Percentiles rank a stretch among this genome's conserved stretches.
phyloP scores from a whole-genome alignment of 2,113 vertebrate genomes.

The Paedocypris sp. region DNA sequence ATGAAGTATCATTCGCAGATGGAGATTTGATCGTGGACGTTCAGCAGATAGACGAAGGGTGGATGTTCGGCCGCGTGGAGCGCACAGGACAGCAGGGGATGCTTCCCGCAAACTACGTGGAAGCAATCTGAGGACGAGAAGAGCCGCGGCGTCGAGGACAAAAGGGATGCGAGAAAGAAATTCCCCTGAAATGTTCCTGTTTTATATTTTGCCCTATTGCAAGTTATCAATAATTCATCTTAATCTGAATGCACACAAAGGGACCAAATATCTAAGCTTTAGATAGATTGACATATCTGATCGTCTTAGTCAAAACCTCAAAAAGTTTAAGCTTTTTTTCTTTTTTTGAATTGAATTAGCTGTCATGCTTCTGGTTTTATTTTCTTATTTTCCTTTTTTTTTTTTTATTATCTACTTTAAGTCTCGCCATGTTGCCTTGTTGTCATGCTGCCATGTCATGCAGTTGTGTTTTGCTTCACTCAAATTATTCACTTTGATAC shows the following conservation, averaged over 20 bases:
- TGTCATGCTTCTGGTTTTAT: neutral
- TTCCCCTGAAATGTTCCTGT: no score
- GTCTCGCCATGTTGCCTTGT: no score
- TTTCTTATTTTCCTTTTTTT: no score
- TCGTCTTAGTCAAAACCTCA: slow-evolving; percentile 1
- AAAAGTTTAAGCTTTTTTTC: neutral
- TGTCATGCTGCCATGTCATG: no score
- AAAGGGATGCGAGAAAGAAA: neutral
- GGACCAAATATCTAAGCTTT: slow-evolving; percentile 27
- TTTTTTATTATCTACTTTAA: no score
- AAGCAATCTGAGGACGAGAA: slow-evolving; percentile 59
- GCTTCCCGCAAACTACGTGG: slow-evolving; percentile 90
- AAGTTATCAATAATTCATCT: slow-evolving; percentile 10
- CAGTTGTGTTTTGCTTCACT: no score
- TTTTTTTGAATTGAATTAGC: neutral
- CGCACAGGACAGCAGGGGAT: slow-evolving; percentile 86
- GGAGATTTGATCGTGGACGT: slow-evolving; percentile 83
- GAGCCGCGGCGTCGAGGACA: neutral
- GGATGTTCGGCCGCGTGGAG: slow-evolving; percentile 92
- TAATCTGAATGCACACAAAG: slow-evolving; percentile 4
- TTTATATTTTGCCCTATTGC: neutral
- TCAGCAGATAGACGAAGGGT: slow-evolving; percentile 89
- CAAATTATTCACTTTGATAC: no score
- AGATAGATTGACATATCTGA: slow-evolving; percentile 12
- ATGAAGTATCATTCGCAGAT: slow-evolving; percentile 87